These are phyloP conservation scores for Coregonus sp. DNA, from an alignment of 2,797 vertebrate species.

Conservation along the genomic window DNA sequence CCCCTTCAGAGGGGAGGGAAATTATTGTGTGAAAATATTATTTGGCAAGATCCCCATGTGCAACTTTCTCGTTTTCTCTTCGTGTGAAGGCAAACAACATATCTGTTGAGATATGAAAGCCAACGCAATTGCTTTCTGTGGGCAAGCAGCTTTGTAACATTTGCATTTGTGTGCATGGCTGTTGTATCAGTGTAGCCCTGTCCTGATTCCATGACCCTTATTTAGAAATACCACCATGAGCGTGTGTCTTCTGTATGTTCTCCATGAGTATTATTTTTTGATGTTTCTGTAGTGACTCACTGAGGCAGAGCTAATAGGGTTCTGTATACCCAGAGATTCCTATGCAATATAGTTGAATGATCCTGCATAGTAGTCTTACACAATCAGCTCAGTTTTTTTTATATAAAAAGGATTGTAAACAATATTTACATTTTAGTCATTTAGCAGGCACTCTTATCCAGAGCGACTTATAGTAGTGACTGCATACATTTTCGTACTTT, in stretches of 20 bases:
- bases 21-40: constrained; percentile 36
- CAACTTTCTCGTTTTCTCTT: constrained; percentile 33
- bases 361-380: background rate
- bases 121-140: background rate
- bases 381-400: no score
- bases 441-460: no score
- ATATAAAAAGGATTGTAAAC: background rate
- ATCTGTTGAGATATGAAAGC: background rate
- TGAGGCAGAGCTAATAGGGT: background rate
- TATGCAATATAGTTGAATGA: background rate
- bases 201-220: background rate
- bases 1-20: constrained; percentile 2
- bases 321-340: background rate
- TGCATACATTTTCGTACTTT: no score
- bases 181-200: background rate
- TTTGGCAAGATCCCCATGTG: constrained; percentile 34
- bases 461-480: no score
- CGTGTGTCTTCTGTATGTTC: background rate
- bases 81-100: background rate
- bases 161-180: background rate
- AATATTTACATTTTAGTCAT: background rate
- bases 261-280: background rate
- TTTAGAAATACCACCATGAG: background rate
- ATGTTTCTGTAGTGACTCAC: background rate
- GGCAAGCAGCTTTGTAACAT: background rate